Evolutionary conservation across 53 echinoderm and acorn worm genomes (phyloP), one percentile per base, ranked within the genome.

Genomic region (Mesocentrotus franciscanus): DNA sequence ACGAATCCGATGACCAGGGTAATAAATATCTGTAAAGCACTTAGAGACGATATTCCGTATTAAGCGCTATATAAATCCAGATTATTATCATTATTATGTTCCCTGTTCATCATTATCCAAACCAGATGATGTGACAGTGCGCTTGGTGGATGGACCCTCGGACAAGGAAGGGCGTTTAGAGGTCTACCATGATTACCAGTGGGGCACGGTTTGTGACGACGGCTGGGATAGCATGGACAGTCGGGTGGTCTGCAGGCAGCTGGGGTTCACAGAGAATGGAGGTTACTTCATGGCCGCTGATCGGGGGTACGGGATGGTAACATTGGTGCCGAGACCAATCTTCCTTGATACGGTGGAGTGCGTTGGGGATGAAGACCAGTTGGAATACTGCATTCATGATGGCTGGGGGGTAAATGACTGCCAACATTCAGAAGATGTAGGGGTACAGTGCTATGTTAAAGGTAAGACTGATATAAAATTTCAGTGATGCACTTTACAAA

Each of bases 161-260:
- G 58, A 85, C 24, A 56, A 27, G 85, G 85, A n/a, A 4, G 85
- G 85, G 15, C 85, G 85, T 85, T 9, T 85, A 11, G 85, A 85
- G 85, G 27, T 85, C 13, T 85, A 56, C 85, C 27, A 85, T 56
- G n/a, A 85, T n/a, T 4, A 27, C 10, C 56, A 58, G 17, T 85
- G 85, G 85, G 85, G 85, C 24, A 85, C 85, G 8, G 13, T 85
- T 5, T 85, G 85, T 56, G 57, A 57, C 26, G 57, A 57, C 3
- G 85, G 57, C 15, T 85, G 85, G 85, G 56, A 56, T 56, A 26
- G 7, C 26, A 9, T 58, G 5, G 85, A 85, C 56, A 85, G 10
- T 8, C 9, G 7, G 24, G 85, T 85, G 85, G 85, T 58, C 22
- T 85, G 85, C 85, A 56, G 12, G 56, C 85, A 85, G 85, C 85